A percentile compares a stretch with the other conserved stretches of the same genome.
Conservation (phyloP, 2,888 invertebrate species). For the Lathronympha strigana region DNA sequence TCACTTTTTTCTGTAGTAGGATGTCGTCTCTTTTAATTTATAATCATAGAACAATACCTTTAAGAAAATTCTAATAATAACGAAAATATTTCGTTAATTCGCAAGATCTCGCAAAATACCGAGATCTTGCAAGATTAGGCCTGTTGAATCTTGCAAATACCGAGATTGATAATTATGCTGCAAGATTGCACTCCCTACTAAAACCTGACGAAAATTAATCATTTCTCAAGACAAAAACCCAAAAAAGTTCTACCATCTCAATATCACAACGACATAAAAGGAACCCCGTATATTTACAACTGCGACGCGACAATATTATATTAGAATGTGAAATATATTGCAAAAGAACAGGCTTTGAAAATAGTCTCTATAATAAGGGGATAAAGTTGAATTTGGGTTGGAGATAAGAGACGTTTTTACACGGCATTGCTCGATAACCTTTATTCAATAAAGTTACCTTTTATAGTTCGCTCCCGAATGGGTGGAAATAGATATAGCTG, state of each 20-base stretch:
- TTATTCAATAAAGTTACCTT: slow-evolving; percentile 35
- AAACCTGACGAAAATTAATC: background rate
- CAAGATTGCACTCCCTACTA: no score
- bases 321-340: slow-evolving; percentile 35
- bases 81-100: no score
- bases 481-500: slow-evolving; percentile 18
- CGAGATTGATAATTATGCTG: no score
- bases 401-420: background rate
- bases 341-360: background rate
- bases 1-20: no score
- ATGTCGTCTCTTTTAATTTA: no score
- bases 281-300: slow-evolving; percentile 30
- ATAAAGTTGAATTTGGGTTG: background rate
- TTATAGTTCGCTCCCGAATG: slow-evolving; percentile 25
- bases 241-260: background rate
- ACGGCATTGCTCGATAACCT: slow-evolving; percentile 24
- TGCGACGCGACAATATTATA: slow-evolving; percentile 32
- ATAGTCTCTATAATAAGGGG: background rate
- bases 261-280: slow-evolving; percentile 28
- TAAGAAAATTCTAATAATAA: no score
- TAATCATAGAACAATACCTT: no score
- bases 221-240: background rate
- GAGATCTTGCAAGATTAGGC: no score
- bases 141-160: no score
- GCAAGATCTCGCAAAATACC: no score